Percentiles rank a stretch among this genome's conserved stretches.
Evolutionary conservation across 1,140 invertebrate species (phyloP).

Genomic region (Scaptomyza hsui): DNA sequence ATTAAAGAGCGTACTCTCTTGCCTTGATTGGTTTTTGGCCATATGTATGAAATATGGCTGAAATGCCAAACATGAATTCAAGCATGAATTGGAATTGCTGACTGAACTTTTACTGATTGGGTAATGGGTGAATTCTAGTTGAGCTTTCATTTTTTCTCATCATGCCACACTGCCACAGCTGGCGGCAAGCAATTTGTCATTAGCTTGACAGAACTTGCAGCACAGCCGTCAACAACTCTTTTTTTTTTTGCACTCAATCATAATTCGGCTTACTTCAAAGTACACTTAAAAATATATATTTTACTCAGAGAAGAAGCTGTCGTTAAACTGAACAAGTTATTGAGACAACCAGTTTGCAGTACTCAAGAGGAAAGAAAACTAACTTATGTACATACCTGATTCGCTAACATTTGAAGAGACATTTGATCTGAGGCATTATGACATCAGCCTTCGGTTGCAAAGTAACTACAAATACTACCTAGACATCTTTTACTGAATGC

Average conservation of each 20-base stretch:
- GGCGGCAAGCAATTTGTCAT: conserved; percentile 58
- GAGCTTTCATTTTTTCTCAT: too few relatives aligned
- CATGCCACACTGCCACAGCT: not conserved
- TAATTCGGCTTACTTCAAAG: not conserved
- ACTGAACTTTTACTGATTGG: too few relatives aligned
- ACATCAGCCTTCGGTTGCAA: not conserved
- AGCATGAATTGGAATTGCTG: too few relatives aligned
- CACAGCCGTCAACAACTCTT: not conserved
- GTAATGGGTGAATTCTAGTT: too few relatives aligned
- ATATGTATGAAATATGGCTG: too few relatives aligned
- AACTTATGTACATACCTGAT: not conserved
- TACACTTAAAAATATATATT: not conserved
- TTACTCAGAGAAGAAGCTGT: conserved; percentile 27
- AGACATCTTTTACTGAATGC: not conserved
- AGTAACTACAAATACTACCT: conserved; percentile 2
- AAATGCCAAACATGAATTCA: too few relatives aligned
- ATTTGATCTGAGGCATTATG: not conserved
- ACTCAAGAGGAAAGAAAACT: too few relatives aligned
- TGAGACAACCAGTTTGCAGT: conserved; percentile 20
- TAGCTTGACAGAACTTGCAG: conserved; percentile 21
- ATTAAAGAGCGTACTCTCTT: not conserved
- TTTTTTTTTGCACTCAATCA: not conserved
- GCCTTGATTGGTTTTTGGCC: too few relatives aligned
- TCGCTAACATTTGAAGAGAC: not conserved
- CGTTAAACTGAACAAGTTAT: conserved; percentile 64